phyloP scores from a whole-genome alignment of 1,140 invertebrate species.

The Wasmannia auropunctata region DNA sequence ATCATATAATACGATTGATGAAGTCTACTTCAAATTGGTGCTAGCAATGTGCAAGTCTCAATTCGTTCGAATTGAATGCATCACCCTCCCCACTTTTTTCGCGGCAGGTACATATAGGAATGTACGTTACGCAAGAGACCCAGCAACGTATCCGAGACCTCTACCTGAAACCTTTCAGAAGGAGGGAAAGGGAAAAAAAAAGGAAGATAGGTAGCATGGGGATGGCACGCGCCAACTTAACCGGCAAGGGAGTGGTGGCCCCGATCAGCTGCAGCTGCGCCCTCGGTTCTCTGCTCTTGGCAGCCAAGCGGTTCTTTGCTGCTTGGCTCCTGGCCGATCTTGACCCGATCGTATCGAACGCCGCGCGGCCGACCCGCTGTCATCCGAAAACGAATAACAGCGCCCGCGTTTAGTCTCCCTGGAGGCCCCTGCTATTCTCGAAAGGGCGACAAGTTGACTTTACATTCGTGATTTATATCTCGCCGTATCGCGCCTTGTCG shows the following conservation, averaged over 20 bases:
- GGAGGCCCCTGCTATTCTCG: conserved; percentile 49
- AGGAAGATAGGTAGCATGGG: conserved; percentile 70
- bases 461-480: conserved; percentile 61
- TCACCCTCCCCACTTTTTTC: conserved; percentile 24
- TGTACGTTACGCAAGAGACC: conserved; percentile 78
- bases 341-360: conserved; percentile 79
- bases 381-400: conserved; percentile 76
- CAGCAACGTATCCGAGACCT: conserved; percentile 74
- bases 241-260: conserved; percentile 66
- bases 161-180: conserved; percentile 65
- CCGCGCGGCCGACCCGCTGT: conserved; percentile 66
- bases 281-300: conserved; percentile 72
- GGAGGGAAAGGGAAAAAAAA: conserved; percentile 68
- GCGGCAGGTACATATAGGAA: conserved; percentile 71
- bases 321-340: conserved; percentile 72
- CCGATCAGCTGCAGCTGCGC: conserved; percentile 72
- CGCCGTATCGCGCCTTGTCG: conserved; percentile 19
- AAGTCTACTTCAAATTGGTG: not conserved
- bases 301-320: conserved; percentile 72
- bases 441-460: conserved; percentile 69
- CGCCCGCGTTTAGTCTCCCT: conserved; percentile 53
- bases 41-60: not conserved
- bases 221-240: conserved; percentile 81
- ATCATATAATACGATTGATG: not conserved
- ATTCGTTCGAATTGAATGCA: not conserved